A percentile compares a stretch with the other conserved stretches of the same genome.
phyloP scores from a whole-genome alignment of 2,113 vertebrate genomes.

The Girardinichthys multiradiatus region DNA sequence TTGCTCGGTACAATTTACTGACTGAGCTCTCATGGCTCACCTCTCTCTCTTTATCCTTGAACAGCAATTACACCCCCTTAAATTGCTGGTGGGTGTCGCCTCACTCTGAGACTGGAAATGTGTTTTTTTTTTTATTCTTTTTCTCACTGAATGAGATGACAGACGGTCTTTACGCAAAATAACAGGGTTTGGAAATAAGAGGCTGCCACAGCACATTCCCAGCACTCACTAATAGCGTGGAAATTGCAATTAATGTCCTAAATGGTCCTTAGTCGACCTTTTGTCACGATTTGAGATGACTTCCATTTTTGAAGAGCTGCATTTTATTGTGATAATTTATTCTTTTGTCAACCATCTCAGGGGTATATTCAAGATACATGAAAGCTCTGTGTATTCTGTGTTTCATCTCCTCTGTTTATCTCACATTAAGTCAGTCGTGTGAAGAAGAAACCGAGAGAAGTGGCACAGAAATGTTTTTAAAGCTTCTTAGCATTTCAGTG shows the following conservation, averaged over 20 bases:
- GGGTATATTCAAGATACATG: slow-evolving; percentile 67
- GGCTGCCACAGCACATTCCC: slow-evolving; percentile 88
- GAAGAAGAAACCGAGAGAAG: slow-evolving; percentile 26
- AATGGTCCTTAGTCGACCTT: slow-evolving; percentile 94
- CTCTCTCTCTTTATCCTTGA: slow-evolving; percentile 77
- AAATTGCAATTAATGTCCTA: slow-evolving; percentile 96
- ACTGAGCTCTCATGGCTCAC: slow-evolving; percentile 80
- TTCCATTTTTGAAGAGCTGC: slow-evolving; percentile 84
- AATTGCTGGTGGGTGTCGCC: slow-evolving; percentile 93
- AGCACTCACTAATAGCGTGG: slow-evolving; percentile 89
- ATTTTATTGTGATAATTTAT: slow-evolving; percentile 88
- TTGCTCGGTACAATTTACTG: slow-evolving; percentile 46
- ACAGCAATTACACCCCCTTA: slow-evolving; percentile 93
- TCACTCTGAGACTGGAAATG: slow-evolving; percentile 89
- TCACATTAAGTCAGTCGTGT: slow-evolving; percentile 39
- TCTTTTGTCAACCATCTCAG: slow-evolving; percentile 83
- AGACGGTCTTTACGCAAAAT: slow-evolving; percentile 95
- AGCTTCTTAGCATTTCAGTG: slow-evolving; percentile 24
- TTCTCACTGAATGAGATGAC: slow-evolving; percentile 88
- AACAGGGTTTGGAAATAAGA: slow-evolving; percentile 98
- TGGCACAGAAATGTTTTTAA: slow-evolving; percentile 39
- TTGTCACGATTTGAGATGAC: slow-evolving; percentile 84
- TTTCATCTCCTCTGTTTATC: slow-evolving; percentile 53
- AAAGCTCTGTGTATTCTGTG: slow-evolving; percentile 58
- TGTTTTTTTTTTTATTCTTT: slow-evolving; percentile 72